Conservation (phyloP, 2,797 vertebrate species). For the Centropyge bicolor region DNA sequence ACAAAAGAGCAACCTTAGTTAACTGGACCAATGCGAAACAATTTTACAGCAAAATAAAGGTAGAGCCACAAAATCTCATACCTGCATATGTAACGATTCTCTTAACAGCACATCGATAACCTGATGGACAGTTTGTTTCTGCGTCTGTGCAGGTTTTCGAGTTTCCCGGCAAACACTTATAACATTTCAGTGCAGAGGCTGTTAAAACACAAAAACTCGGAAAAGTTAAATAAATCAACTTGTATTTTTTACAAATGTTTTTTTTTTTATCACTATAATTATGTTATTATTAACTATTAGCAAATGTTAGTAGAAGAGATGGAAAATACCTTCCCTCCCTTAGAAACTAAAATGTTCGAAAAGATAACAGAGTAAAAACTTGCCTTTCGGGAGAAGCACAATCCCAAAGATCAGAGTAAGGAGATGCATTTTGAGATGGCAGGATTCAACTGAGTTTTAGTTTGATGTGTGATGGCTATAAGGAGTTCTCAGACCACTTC, state of each 20-base stretch:
- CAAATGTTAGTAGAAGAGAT: no score
- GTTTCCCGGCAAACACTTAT: background rate
- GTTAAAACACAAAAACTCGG: conserved; percentile 22
- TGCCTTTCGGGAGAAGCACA: conserved; percentile 65
- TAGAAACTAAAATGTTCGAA: background rate
- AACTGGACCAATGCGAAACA: background rate
- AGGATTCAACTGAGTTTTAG: background rate
- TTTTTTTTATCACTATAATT: no score
- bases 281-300: background rate
- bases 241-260: background rate
- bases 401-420: conserved; percentile 52
- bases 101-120: background rate
- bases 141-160: background rate
- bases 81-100: background rate
- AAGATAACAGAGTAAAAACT: conserved; percentile 20
- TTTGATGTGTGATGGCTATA: background rate
- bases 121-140: conserved; percentile 5
- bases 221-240: background rate
- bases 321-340: no score
- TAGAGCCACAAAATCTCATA: background rate
- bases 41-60: background rate
- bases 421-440: conserved; percentile 55
- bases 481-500: conserved; percentile 31
- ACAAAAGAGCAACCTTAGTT: background rate
- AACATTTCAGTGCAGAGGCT: conserved; percentile 68